Conservation (phyloP, 2,797 vertebrate genomes). For the Nannoperca australis region DNA sequence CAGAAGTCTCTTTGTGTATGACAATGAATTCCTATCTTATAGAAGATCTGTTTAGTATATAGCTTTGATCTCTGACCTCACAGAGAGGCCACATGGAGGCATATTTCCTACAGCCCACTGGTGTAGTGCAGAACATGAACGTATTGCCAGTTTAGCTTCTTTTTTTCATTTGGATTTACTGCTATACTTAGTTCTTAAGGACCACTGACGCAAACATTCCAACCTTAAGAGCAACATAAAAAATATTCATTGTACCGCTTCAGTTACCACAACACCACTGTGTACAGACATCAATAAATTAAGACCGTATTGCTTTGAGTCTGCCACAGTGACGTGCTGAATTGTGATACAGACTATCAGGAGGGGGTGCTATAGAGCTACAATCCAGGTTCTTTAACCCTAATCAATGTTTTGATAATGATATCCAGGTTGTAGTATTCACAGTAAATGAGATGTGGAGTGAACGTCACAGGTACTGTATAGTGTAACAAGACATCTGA, state of each 20-base stretch:
- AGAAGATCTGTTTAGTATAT: neutral
- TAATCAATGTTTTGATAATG: slow-evolving; percentile 25
- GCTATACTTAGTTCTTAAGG: neutral
- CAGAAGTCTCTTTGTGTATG: neutral
- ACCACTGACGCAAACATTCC: neutral
- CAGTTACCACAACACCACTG: neutral
- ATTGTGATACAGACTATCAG: neutral
- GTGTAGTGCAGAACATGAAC: neutral
- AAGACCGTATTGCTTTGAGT: neutral
- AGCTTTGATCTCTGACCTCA: neutral
- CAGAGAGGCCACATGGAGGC: neutral
- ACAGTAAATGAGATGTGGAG: neutral
- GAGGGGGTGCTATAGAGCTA: slow-evolving; percentile 28
- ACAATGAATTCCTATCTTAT: neutral
- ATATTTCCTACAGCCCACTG: neutral
- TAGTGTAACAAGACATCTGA: neutral
- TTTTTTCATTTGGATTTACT: neutral
- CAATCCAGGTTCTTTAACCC: neutral
- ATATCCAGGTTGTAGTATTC: neutral
- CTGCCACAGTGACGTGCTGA: neutral
- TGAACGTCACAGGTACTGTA: neutral
- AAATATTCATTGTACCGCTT: neutral
- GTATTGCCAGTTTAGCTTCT: neutral
- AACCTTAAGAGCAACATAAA: slow-evolving; percentile 8
- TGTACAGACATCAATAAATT: neutral